Evolutionary conservation across 2,113 vertebrate genomes (phyloP), one percentile per base, ranked within the genome.

Genomic region (Eleginops maclovinus): DNA sequence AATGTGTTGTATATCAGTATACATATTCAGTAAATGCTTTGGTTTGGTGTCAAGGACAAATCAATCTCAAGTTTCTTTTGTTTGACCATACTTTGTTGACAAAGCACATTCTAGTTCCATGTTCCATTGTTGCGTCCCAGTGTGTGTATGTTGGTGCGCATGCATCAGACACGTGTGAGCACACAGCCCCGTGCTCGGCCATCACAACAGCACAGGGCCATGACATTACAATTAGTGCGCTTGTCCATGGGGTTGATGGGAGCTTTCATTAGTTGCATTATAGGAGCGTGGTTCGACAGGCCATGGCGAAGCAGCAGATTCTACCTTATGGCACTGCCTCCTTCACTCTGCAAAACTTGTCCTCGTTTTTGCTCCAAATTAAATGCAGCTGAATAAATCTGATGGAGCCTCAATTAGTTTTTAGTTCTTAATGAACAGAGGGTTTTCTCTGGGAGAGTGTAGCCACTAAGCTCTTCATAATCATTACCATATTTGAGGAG

Each of bases 191-290:
- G 1, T 12, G 3, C 28, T 49, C 15, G 40, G 50, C 28, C 3
- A 1, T 24, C 0, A 7, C 3, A 9, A 31, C 19, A 28, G 49
- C 24, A 16, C 75, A n/a, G 28, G 55, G 61, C 36, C 65, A 54
- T 58, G 54, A 68, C 56, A 59, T 50, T 50, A 46, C 77, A 68
- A 72, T 61, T 66, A 77, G 81, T 64, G 4, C 28, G 56, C 72
- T 4, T 82, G 78, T 78, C 79, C 72, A 71, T 67, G 51, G 63
- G 51, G 55, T n/a, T 80, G 75, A 84, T 55, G 61, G 31, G 50
- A 19, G 28, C 61, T 81, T 82, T 87, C 85, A 87, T 90, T 87
- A 90, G 75, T 76, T 81, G 71, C 86, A 86, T 88, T 89, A 86
- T 61, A 50, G 59, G 50, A 81, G 70, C 16, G 40, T 72, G 58